phyloP scores from a whole-genome alignment of 2,113 vertebrate genomes.

The Anguilla japonica region DNA sequence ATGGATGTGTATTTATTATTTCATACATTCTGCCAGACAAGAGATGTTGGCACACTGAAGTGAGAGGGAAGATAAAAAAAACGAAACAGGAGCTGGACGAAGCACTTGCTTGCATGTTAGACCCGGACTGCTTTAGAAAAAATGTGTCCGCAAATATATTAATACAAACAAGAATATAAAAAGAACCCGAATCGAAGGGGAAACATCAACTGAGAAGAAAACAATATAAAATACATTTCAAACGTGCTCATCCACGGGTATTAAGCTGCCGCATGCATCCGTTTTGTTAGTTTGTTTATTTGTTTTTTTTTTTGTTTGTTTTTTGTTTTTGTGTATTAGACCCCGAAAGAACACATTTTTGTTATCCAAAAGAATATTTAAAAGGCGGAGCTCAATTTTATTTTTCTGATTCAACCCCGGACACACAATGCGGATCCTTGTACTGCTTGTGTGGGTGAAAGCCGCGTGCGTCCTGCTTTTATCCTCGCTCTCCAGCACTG shows the following conservation, averaged over 20 bases:
- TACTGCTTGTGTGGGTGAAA: slow-evolving; percentile 79
- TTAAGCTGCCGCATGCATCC: background rate
- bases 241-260: background rate
- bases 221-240: background rate
- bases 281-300: background rate
- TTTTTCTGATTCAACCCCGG: background rate
- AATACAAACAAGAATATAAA: background rate
- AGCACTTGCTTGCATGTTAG: background rate
- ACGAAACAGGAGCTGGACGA: slow-evolving; percentile 5
- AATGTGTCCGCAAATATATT: background rate
- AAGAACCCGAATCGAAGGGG: background rate
- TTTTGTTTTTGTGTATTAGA: background rate
- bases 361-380: background rate
- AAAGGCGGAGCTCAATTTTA: background rate
- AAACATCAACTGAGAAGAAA: background rate
- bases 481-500: slow-evolving; percentile 82
- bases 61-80: background rate
- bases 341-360: background rate
- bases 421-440: slow-evolving; percentile 78
- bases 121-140: background rate
- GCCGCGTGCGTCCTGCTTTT: slow-evolving; percentile 83
- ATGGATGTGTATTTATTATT: slow-evolving; percentile 25
- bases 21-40: background rate
- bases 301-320: background rate
- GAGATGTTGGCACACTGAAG: background rate